Conservation (phyloP, 2,888 invertebrate genomes). For the Protonemura montana region DNA sequence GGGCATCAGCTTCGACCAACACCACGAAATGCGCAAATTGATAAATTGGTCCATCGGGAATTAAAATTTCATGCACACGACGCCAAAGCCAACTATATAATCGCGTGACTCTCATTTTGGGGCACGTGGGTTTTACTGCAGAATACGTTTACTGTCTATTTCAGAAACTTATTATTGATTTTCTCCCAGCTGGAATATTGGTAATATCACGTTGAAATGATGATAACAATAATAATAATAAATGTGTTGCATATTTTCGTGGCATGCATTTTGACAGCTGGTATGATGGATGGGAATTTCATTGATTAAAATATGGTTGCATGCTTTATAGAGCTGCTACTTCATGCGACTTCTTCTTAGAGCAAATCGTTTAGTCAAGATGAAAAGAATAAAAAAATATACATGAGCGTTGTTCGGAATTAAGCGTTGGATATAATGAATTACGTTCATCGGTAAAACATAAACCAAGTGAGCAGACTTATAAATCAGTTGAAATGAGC, state of each 20-base stretch:
- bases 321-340: neutral
- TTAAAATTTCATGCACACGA: neutral
- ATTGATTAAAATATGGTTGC: neutral
- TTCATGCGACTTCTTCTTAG: neutral
- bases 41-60: conserved; percentile 23
- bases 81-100: neutral
- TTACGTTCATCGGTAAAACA: conserved; percentile 7
- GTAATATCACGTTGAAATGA: neutral
- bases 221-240: too few relatives aligned
- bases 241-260: neutral
- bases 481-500: conserved; percentile 2
- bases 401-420: neutral
- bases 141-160: neutral
- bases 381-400: neutral
- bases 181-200: neutral
- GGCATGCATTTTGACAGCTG: neutral
- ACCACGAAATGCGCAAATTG: conserved; percentile 21
- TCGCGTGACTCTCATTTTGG: neutral
- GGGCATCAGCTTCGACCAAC: neutral
- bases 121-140: neutral
- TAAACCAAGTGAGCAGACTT: neutral
- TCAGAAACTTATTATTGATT: neutral
- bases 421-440: neutral
- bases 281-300: neutral
- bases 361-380: neutral